phyloP scores from a whole-genome alignment of 2,113 vertebrate species.

The Notiomystis cincta region DNA sequence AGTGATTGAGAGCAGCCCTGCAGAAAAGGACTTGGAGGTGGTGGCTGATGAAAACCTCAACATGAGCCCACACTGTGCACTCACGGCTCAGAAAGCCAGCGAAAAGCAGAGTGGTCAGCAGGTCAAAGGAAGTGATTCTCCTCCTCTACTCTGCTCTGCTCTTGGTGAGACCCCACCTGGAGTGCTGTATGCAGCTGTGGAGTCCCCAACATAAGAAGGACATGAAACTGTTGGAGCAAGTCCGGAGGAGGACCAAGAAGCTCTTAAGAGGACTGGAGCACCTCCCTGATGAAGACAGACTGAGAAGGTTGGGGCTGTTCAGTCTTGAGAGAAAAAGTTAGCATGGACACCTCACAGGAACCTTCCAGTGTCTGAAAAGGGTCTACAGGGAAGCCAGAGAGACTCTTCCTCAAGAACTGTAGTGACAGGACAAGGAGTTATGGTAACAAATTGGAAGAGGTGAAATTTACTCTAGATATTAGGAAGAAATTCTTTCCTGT shows the following conservation, averaged over 20 bases:
- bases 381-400: background rate
- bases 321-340: background rate
- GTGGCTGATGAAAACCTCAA: background rate
- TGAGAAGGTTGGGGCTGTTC: background rate
- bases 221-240: background rate
- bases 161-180: background rate
- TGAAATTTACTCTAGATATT: background rate
- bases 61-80: fast-evolving
- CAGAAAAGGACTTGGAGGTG: background rate
- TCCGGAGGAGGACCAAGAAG: background rate
- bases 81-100: background rate
- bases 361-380: background rate
- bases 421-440: background rate
- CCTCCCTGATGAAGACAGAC: background rate
- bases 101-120: background rate
- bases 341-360: background rate
- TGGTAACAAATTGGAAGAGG: background rate
- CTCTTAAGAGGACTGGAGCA: background rate
- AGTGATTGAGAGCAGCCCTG: background rate
- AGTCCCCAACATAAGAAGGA: background rate
- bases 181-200: background rate
- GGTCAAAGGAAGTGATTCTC: background rate
- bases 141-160: background rate
- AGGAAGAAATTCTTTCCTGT: background rate
- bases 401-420: background rate